These are phyloP conservation scores for Napeogenes sylphis DNA, from an alignment of 2,888 invertebrate species.

Conservation along the genomic window DNA sequence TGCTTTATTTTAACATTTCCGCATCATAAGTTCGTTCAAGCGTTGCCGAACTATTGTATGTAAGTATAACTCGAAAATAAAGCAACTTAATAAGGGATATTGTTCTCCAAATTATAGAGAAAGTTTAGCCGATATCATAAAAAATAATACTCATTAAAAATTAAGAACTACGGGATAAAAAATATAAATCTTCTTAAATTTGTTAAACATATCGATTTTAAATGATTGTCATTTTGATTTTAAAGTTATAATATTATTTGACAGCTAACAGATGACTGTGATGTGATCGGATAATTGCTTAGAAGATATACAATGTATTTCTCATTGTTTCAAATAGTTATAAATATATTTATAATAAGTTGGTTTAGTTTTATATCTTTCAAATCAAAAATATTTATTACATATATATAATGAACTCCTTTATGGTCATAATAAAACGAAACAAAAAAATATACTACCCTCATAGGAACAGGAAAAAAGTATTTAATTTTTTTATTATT, in stretches of 20 bases:
- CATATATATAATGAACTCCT: too few species aligned
- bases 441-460: too few species aligned
- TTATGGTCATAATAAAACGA: too few species aligned
- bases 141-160: background rate
- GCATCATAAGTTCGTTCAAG: conserved; percentile 51
- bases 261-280: conserved; percentile 30
- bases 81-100: conserved; percentile 13
- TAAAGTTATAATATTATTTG: conserved; percentile 16
- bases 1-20: conserved; percentile 44
- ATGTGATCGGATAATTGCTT: conserved; percentile 31
- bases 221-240: conserved; percentile 15
- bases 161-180: background rate
- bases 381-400: too few species aligned
- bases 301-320: conserved; percentile 29
- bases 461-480: too few species aligned
- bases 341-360: background rate
- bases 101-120: conserved; percentile 6
- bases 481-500: too few species aligned
- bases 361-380: background rate
- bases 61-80: conserved; percentile 16
- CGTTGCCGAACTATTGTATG: conserved; percentile 46
- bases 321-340: background rate
- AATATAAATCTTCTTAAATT: conserved; percentile 12
- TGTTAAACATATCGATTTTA: conserved; percentile 19
- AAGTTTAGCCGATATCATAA: background rate